A percentile compares a stretch with the other conserved stretches of the same genome.
These are phyloP conservation scores for Xerus inauris DNA, from an alignment of 2,113 vertebrate genomes.

Conservation along the genomic window DNA sequence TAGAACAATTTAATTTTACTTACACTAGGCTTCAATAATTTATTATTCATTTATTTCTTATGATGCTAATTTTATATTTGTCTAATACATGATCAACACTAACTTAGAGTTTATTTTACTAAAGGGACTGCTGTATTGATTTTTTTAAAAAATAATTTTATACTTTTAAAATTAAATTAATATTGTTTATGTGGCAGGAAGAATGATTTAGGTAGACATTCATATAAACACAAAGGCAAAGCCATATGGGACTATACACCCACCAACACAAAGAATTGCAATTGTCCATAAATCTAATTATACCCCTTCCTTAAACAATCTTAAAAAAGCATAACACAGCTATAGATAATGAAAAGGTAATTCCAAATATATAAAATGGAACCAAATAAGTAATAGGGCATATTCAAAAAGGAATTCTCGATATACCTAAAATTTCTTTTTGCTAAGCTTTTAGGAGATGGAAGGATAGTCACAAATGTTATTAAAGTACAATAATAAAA, in stretches of 20 bases:
- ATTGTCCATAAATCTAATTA: background rate
- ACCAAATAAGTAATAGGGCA: background rate
- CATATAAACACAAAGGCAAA: background rate
- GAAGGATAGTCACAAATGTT: background rate
- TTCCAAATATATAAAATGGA: background rate
- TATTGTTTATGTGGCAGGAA: background rate
- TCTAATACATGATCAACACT: background rate
- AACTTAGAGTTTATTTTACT: background rate
- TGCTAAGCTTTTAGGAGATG: background rate
- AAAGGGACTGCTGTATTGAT: background rate
- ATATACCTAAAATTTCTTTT: background rate
- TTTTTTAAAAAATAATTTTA: background rate
- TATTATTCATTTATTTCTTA: background rate
- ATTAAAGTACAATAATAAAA: background rate
- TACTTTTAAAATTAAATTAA: background rate
- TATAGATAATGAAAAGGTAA: background rate
- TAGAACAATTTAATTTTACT: background rate
- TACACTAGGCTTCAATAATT: background rate
- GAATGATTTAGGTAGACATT: background rate
- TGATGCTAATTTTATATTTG: background rate
- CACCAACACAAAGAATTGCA: background rate
- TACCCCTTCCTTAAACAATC: background rate
- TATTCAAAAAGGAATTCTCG: background rate
- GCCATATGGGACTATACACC: accelerated
- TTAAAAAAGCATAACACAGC: background rate